Evolutionary conservation across 2,113 vertebrate species (phyloP).

Genomic region (Rafetus swinhoei): DNA sequence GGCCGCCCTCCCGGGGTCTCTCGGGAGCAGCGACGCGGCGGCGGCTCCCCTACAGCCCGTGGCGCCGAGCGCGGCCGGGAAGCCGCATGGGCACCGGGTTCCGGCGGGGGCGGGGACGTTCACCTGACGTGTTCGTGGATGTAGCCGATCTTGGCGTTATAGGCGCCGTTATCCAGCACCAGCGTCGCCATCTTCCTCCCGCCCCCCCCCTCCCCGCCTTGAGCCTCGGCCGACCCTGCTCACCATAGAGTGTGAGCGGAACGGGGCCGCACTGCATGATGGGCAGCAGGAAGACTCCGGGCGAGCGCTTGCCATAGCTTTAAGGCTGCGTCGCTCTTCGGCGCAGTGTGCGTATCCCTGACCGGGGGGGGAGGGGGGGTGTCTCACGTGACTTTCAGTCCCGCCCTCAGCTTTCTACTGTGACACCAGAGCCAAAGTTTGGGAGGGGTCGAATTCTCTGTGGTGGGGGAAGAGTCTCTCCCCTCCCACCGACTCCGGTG

Average conservation of each 20-base stretch:
- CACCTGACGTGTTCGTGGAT: conserved; percentile 91
- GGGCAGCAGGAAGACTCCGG: background rate
- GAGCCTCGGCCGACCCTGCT: conserved; percentile 8
- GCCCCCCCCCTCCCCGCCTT: conserved; percentile 45
- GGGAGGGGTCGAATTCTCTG: too few species aligned
- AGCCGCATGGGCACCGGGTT: background rate
- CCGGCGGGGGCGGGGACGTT: background rate
- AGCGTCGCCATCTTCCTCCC: conserved; percentile 87
- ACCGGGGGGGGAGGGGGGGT: background rate
- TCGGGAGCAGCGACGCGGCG: background rate
- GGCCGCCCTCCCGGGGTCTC: too few species aligned
- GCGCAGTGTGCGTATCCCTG: too few species aligned
- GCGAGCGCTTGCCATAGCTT: background rate
- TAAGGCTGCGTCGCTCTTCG: background rate
- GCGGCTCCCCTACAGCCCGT: background rate
- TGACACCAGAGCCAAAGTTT: too few species aligned
- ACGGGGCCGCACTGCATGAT: background rate
- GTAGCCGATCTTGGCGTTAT: conserved; percentile 94
- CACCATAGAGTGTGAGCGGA: conserved; percentile 41
- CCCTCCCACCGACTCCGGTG: too few species aligned
- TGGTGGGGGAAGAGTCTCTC: too few species aligned
- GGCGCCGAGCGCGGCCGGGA: background rate
- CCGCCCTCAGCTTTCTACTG: background rate
- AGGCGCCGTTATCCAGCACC: conserved; percentile 95
- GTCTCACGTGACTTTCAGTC: accelerated